These are phyloP conservation scores for Yponomeuta cagnagella DNA, from an alignment of 2,888 invertebrate genomes.

Conservation along the genomic window DNA sequence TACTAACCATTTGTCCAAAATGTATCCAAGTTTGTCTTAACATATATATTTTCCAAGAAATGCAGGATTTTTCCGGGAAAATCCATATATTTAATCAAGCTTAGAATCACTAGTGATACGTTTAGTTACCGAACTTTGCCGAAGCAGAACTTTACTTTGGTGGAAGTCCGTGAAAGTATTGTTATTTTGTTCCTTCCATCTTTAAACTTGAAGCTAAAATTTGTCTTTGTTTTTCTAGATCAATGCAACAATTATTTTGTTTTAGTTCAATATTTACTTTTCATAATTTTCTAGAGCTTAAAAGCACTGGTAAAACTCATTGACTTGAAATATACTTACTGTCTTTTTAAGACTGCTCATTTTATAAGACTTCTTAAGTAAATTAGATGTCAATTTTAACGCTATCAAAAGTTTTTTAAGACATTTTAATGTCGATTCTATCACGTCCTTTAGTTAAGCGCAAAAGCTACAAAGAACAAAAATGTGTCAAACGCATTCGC, in stretches of 20 bases:
- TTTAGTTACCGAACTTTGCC: too few species aligned
- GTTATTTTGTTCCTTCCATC: too few species aligned
- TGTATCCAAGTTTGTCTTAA: neutral
- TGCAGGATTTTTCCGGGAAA: conserved; percentile 38
- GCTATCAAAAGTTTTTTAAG: conserved; percentile 9
- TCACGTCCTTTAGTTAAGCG: conserved; percentile 55
- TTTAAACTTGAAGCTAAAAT: too few species aligned
- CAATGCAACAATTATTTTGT: conserved; percentile 29
- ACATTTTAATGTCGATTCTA: conserved; percentile 17
- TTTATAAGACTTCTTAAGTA: conserved; percentile 48
- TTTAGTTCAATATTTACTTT: neutral
- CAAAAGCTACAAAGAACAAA: conserved; percentile 18
- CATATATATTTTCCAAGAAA: conserved; percentile 22
- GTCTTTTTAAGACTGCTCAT: conserved; percentile 58
- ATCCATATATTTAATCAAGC: neutral
- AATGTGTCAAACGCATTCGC: conserved; percentile 26
- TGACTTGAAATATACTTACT: conserved; percentile 32
- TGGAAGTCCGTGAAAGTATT: too few species aligned
- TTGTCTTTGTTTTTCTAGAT: conserved; percentile 51
- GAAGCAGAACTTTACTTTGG: too few species aligned
- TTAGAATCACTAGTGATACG: neutral
- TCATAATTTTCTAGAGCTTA: neutral
- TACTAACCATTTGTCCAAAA: too few species aligned
- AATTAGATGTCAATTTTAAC: conserved; percentile 30
- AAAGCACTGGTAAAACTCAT: neutral